Conservation (phyloP, 2,797 vertebrate species). For the Petrocephalus sullivani region DNA sequence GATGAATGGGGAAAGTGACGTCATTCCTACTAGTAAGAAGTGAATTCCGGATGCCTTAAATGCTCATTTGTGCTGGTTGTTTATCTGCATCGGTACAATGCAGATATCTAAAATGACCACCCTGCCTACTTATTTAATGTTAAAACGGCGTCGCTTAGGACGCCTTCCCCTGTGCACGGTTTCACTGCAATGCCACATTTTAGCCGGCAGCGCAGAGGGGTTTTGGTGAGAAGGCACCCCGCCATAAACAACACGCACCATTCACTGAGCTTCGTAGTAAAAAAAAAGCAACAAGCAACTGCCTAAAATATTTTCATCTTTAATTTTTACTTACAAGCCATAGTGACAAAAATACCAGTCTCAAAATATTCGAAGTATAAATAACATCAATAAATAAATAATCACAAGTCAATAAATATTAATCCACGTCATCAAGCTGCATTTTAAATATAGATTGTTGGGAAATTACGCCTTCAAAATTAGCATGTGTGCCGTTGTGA, state of each 20-base stretch:
- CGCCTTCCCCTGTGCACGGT: not conserved
- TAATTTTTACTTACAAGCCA: slow-evolving; percentile 48
- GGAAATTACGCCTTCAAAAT: slow-evolving; percentile 8
- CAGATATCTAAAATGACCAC: not conserved
- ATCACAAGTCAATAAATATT: slow-evolving; percentile 35
- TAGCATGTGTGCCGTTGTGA: not conserved
- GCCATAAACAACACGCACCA: not conserved
- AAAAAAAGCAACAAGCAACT: slow-evolving; percentile 5
- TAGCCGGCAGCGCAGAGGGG: not conserved
- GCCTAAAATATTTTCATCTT: slow-evolving; percentile 31
- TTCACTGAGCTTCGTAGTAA: not conserved
- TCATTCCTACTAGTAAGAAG: not conserved
- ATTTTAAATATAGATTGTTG: slow-evolving; percentile 27
- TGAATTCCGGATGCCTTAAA: not conserved
- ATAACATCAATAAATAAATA: slow-evolving; percentile 42
- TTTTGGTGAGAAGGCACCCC: not conserved
- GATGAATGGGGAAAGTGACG: not conserved
- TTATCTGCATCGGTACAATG: no score
- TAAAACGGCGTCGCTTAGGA: not conserved
- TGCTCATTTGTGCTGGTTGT: not conserved
- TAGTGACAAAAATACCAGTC: slow-evolving; percentile 39
- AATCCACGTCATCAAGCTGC: slow-evolving; percentile 29
- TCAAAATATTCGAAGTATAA: slow-evolving; percentile 48
- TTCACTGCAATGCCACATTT: not conserved
- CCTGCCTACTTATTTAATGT: not conserved